Evolutionary conservation across 2,113 vertebrate genomes (phyloP).

Genomic region (Antennarius striatus): DNA sequence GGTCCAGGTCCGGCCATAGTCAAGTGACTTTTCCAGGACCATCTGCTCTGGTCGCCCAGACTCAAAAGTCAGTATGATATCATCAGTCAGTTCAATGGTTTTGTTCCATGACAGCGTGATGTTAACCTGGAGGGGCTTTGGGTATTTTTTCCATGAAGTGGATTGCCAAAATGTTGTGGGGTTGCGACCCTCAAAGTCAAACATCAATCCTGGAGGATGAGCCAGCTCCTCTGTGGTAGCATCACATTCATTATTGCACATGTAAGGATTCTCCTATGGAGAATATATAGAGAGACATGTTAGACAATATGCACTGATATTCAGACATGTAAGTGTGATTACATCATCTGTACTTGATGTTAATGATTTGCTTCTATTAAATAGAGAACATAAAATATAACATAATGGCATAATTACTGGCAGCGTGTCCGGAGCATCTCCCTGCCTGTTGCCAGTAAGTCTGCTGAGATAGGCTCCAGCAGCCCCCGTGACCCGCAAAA

Average conservation of each 20-base stretch:
- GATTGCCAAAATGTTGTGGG: constrained; percentile 99
- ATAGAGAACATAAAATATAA: no score
- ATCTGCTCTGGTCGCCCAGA: constrained; percentile 97
- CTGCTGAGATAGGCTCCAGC: no score
- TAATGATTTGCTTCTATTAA: no score
- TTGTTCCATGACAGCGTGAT: constrained; percentile 99
- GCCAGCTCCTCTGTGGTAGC: constrained; percentile 92
- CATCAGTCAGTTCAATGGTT: constrained; percentile 96
- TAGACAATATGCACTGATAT: constrained; percentile 32
- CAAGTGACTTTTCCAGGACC: constrained; percentile 97
- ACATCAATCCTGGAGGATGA: constrained; percentile 96
- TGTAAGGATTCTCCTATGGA: constrained; percentile 95
- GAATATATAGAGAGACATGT: constrained; percentile 34
- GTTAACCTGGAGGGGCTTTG: constrained; percentile 94
- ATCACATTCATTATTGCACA: constrained; percentile 99
- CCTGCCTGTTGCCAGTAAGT: no score
- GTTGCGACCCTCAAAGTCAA: constrained; percentile 95
- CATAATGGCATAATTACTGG: no score
- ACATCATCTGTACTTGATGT: background rate
- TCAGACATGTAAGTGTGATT: background rate
- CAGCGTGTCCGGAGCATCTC: no score
- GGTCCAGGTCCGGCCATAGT: constrained; percentile 96
- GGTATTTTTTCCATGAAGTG: constrained; percentile 94
- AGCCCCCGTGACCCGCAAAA: no score
- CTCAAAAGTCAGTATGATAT: constrained; percentile 97